Conservation (phyloP, 64 coral and sea anemone species). For the Montipora foliosa region DNA sequence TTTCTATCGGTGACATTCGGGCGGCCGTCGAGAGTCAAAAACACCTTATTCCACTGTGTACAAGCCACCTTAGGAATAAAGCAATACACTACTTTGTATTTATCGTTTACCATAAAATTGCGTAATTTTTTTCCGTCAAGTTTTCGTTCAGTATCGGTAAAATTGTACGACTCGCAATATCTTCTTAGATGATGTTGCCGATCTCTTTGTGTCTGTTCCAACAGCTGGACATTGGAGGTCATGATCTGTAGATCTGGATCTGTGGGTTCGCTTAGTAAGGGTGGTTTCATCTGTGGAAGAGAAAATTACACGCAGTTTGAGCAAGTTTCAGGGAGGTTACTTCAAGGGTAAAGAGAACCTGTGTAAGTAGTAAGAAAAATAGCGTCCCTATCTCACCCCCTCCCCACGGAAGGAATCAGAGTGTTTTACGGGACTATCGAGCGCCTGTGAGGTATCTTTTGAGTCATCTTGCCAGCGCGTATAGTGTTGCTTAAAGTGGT, state of each 20-base stretch:
- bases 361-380: too few relatives aligned
- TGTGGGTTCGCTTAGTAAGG: not conserved
- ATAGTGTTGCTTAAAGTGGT: too few relatives aligned
- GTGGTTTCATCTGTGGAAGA: not conserved
- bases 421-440: too few relatives aligned
- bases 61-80: not conserved
- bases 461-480: too few relatives aligned
- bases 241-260: not conserved
- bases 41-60: not conserved
- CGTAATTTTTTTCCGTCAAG: not conserved
- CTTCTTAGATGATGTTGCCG: conserved; percentile 6
- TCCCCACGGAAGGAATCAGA: too few relatives aligned
- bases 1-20: not conserved
- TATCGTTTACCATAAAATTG: not conserved
- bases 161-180: not conserved
- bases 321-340: too few relatives aligned
- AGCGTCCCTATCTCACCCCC: too few relatives aligned
- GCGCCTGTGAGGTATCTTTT: too few relatives aligned
- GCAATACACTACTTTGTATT: not conserved
- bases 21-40: not conserved
- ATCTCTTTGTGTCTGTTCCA: not conserved
- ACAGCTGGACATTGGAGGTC: not conserved
- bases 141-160: not conserved
- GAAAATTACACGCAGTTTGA: too few relatives aligned
- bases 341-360: too few relatives aligned